Base-by-base conservation (phyloP, 2,888 invertebrate species). In the Synergus japonicus region DNA sequence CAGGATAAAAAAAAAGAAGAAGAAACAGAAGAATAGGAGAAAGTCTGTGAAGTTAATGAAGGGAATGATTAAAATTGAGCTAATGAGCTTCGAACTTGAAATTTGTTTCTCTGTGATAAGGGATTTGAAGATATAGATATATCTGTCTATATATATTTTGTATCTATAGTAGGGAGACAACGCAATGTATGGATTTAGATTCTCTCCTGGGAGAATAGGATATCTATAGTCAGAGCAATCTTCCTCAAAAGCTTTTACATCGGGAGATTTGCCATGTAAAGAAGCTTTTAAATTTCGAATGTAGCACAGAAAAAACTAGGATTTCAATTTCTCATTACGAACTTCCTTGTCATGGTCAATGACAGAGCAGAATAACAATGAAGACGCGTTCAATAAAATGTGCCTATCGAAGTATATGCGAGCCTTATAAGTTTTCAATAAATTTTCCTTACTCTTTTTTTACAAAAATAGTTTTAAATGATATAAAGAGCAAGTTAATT, bases 171-270 rank as follows among this genome's bases (percentile, higher is more conserved):
- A 9, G 54, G 54, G 54, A 54, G 54, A 54, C 37, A 37, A 5
- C 37, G 37, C 37, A 37, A 37, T 5, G 37, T 37, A 37, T 54
- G n/a, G 54, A 54, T 54, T n/a, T 54, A 54, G 54, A n/a, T 54
- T 54, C 54, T 54, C 54, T 54, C 54, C n/a, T n/a, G 54, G n/a
- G 54, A n/a, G 54, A n/a, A 54, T 54, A n/a, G 2, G 54, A 54
- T 54, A 54, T 54, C 54, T 54, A 54, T 54, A 54, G 54, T 54
- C 54, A 13, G 54, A n/a, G 54, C 54, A 54, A 54, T 54, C 54
- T 54, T n/a, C 54, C 54, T 54, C 15, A 54, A 54, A 54, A 54
- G 54, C 54, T 54, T 54, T 54, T n/a, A 2, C 54, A 54, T 54
- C n/a, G 54, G n/a, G n/a, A 54, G 54, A n/a, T 54, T 54, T n/a